Percentiles rank a stretch among this genome's conserved stretches.
phyloP scores from a whole-genome alignment of 2,797 vertebrate species.

The Gadopsis marmoratus region DNA sequence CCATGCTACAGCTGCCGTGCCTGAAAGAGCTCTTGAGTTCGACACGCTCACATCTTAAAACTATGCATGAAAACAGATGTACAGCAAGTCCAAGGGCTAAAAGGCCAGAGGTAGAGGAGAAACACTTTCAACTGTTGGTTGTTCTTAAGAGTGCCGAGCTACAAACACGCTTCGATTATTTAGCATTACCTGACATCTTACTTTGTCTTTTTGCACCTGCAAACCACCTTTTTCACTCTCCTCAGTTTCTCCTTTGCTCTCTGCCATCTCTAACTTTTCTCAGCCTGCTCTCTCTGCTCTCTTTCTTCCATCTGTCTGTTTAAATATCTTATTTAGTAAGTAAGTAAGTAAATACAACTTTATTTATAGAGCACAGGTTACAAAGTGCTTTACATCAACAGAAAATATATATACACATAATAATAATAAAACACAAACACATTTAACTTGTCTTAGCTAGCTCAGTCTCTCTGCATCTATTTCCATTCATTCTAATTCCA shows the following conservation, averaged over 20 bases:
- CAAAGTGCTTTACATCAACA: no score
- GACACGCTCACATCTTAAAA: background rate
- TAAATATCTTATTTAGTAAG: background rate
- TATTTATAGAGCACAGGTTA: no score
- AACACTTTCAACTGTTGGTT: conserved; percentile 33
- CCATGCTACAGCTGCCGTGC: background rate
- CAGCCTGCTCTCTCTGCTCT: background rate
- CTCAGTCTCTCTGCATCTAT: background rate
- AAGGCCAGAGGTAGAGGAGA: conserved; percentile 14
- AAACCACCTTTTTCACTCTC: background rate
- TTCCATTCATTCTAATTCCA: background rate
- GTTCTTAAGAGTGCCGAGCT: conserved; percentile 12
- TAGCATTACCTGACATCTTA: conserved; percentile 14
- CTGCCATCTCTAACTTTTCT: background rate
- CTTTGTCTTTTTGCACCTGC: conserved; percentile 27
- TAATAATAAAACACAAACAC: no score
- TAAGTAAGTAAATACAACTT: no score
- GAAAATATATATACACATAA: no score
- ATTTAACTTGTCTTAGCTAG: conserved; percentile 2
- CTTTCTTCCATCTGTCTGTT: background rate
- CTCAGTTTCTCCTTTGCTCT: background rate
- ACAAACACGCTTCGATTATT: conserved; percentile 42
- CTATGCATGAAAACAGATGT: conserved; percentile 35
- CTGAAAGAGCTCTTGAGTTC: background rate
- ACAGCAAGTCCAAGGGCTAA: conserved; percentile 24